Base-by-base conservation (phyloP, 1,140 invertebrate species). In the Pseudobourletiella spinata region DNA sequence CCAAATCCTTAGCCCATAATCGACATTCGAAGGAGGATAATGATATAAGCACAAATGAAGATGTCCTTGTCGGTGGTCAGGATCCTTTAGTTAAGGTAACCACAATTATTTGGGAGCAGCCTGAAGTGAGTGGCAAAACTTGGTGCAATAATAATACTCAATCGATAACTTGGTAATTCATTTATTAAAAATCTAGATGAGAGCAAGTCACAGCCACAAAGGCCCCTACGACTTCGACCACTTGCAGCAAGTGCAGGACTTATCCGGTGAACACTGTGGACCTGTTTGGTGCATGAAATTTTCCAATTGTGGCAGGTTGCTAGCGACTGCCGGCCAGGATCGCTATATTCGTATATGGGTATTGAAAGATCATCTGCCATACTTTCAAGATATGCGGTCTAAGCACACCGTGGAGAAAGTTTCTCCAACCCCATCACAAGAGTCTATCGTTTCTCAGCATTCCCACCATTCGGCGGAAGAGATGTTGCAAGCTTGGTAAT, bases 241-340 rank as follows among this genome's bases (percentile, higher is more conserved):
- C 62, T 75, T 88, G 3, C 77, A 84, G 72, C 80, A 86, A 64
- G 81, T 88, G 2, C 86, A 88, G 76, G 90, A 93, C 73, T 76
- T 93, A 52, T 83, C 82, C 68, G 85, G 86, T 1, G 89, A 90
- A 70, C 92, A 97, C 73, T 82, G 83, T 4, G 91, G 91, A 29
- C 90, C 95, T 2, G 88, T 98, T 68, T 99, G 95, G 95, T 95
- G 91, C 66, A 96, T 98, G 88, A 97, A 98, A 78, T 98, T 98
- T 74, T 96, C 93, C 48, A 86, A 85, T 25, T 97, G 93, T 78
- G 95, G 95, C 0, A 79, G 91, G 50, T 77, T 98, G 42, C 74
- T 98, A 59, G 94, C 95, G 3, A 96, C 94, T 2, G 95, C 94
- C 46, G 95, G 95, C 0, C 94, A 98, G 78, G 95, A 98, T 77